Evolutionary conservation across 2,797 vertebrate species (phyloP).

Genomic region (Poeciliopsis infans): DNA sequence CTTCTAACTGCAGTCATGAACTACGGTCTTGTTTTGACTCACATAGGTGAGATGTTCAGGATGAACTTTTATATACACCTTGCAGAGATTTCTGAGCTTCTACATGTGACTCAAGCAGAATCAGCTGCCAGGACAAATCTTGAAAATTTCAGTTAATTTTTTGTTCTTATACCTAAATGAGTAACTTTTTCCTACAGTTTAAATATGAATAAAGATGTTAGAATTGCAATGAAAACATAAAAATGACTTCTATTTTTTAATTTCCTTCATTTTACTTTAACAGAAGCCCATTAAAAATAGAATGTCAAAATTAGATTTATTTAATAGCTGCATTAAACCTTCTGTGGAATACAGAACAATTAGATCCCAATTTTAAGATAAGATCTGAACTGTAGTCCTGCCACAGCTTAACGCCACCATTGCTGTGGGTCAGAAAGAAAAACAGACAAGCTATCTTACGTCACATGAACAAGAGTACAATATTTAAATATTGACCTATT

Average conservation of each 20-base stretch:
- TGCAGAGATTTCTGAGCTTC: not conserved
- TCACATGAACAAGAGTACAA: not conserved
- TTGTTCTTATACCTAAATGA: not conserved
- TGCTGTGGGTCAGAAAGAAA: not conserved
- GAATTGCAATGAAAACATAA: not conserved
- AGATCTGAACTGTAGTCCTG: not conserved
- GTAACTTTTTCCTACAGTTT: not conserved
- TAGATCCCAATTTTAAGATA: not conserved
- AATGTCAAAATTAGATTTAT: not conserved
- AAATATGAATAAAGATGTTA: not conserved
- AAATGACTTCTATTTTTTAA: not conserved
- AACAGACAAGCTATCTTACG: not conserved
- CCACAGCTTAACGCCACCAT: not conserved
- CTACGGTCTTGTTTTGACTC: not conserved
- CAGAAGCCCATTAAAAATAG: not conserved
- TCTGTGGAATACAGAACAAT: not conserved
- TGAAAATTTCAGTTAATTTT: not conserved
- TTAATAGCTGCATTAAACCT: not conserved
- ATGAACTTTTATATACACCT: not conserved
- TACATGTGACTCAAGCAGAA: not conserved
- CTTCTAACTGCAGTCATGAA: conserved; percentile 14
- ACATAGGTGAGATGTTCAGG: not conserved
- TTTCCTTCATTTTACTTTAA: not conserved
- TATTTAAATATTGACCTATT: not conserved
- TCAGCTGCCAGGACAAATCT: not conserved